Evolutionary conservation across 2,888 invertebrate species (phyloP), one percentile per base, ranked within the genome.

Genomic region (Lamellibrachia satsuma): DNA sequence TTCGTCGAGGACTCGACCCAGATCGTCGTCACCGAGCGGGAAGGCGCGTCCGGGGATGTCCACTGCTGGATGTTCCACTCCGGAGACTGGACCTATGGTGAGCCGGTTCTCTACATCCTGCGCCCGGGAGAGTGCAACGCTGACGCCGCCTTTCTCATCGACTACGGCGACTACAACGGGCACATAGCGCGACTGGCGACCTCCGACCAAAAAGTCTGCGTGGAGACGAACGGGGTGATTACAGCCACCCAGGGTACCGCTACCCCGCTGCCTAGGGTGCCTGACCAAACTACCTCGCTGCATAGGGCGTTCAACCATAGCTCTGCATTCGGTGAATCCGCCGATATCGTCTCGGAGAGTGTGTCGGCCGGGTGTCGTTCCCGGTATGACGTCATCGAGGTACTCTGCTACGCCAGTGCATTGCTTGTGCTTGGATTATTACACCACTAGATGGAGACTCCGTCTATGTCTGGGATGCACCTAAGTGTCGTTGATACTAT

Each of bases 41-140:
- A 91, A 2, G 94, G 95, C 90, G 90, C 75, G 0, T 22, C 91
- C 2, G 92, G 90, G 11, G 95, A 95, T 90, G 94, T 94, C 0
- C 90, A 94, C 7, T 96, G 95, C 93, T 92, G 95, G 57, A 93
- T 95, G 39, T 94, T 95, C 92, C 95, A 95, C 51, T 94, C 94
- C 39, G 92, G 90, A 7, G 91, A 90, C 11, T 93, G 93, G 93
- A 92, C 92, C 52, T 9, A 91, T 15, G 90, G 15, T 90, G 39
- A 92, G 27, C 22, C 91, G 22, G 75, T 75, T 6, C 57, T 93
- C 39, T 93, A 92, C 52, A 90, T 93, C 39, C 75, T 90, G 9
- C 55, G 91, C n/a, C 57, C 93, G 11, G 55, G 90, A n/a, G 93
- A 93, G 55, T 93, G 93, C 51, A 52, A 93, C 90, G 22, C 92